These are phyloP conservation scores for Macroglossus sobrinus DNA, from an alignment of 2,113 vertebrate species.

Conservation along the genomic window DNA sequence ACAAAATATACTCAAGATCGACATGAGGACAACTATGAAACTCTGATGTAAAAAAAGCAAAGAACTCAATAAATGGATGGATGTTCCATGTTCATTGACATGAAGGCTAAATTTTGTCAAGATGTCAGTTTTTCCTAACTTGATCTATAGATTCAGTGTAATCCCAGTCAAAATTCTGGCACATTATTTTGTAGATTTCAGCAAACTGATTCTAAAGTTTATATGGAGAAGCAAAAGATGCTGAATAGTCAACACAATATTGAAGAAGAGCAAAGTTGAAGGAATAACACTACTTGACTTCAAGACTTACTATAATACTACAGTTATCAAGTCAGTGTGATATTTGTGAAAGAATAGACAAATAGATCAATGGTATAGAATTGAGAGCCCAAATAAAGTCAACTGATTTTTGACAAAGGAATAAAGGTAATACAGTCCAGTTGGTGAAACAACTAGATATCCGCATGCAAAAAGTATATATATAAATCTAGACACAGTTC, in stretches of 20 bases:
- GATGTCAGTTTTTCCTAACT: not conserved
- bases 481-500: not conserved
- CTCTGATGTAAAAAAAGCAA: not conserved
- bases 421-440: not conserved
- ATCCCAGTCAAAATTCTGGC: not conserved
- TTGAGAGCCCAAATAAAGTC: not conserved
- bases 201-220: not conserved
- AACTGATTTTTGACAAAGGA: not conserved
- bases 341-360: not conserved
- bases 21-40: not conserved
- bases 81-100: not conserved
- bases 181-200: not conserved
- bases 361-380: not conserved
- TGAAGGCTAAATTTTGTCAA: not conserved
- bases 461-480: not conserved
- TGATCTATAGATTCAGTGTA: not conserved
- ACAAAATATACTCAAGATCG: not conserved
- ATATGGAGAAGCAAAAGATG: not conserved
- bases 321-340: not conserved
- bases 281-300: not conserved
- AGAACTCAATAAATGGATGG: not conserved
- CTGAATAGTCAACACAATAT: not conserved
- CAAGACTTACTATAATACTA: not conserved
- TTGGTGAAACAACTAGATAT: not conserved
- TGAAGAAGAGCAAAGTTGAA: not conserved